A percentile compares a stretch with the other conserved stretches of the same genome.
Conservation (phyloP, 1,140 invertebrate species). For the Anastrepha ludens region DNA sequence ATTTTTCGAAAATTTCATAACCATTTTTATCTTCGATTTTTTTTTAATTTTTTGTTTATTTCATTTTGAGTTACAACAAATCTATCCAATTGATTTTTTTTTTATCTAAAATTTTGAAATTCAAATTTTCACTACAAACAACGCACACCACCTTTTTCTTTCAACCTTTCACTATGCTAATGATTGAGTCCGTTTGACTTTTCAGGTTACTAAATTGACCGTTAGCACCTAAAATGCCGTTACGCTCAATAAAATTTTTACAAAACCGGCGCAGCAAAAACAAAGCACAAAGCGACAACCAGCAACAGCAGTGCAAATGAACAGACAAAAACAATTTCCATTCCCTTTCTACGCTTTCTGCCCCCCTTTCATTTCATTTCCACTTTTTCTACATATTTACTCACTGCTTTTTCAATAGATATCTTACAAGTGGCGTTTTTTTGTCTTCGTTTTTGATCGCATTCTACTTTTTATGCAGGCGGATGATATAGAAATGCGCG, state of each 20-base stretch:
- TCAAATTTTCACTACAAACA: no score
- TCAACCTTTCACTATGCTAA: no score
- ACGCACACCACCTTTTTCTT: no score
- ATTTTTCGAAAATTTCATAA: no score
- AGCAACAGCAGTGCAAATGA: background rate
- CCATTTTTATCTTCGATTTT: no score
- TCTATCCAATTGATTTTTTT: no score
- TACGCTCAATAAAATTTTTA: slow-evolving; percentile 31
- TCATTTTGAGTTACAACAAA: no score
- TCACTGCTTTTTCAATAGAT: background rate
- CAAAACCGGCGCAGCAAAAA: background rate
- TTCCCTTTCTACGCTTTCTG: background rate
- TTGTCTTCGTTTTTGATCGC: background rate
- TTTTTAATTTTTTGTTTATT: no score
- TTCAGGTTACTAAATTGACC: slow-evolving; percentile 41
- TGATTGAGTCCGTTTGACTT: background rate
- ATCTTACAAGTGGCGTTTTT: background rate
- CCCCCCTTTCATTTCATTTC: background rate
- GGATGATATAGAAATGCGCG: no score
- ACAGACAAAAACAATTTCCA: background rate
- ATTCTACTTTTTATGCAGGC: no score
- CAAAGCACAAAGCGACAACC: background rate
- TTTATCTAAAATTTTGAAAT: no score
- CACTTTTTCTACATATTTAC: background rate
- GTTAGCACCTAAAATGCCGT: slow-evolving; percentile 1